Evolutionary conservation across 1,140 invertebrate species (phyloP), one percentile per base, ranked within the genome.

Genomic region (Mycetomoellerius zeteki): DNA sequence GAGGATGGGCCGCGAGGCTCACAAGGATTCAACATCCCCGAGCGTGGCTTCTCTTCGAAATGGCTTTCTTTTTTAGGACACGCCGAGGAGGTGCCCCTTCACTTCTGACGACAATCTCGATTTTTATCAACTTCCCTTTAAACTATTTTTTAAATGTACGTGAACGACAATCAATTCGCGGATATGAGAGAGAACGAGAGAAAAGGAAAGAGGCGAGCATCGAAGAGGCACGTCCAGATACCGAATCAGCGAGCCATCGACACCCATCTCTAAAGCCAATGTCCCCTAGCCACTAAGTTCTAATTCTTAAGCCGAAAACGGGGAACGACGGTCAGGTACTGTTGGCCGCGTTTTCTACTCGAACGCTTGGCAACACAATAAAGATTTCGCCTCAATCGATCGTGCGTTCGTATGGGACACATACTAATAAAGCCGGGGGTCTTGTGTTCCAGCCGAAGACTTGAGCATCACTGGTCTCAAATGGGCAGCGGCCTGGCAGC

Each of bases 391-490:
- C 69, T 43, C 72, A 87, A 75, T 27, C 52, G 84, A 86, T 60
- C 58, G 50, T 72, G 69, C 64, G 77, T 71, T 71, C 58, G 37
- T 52, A 30, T n/a, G 73, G 52, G 80, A 84, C 82, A 33, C 56
- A 52, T 86, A 76, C 86, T 88, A 94, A 94, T 94, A 93, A 94
- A 93, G 90, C 86, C 90, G 92, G 81, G 80, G 71, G 91, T 90
- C 88, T 60, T 95, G 92, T 95, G 94, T 95, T 95, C 95, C 93
- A 96, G 95, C 96, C 87, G 96, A 96, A 95, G 97, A 97, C 96
- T 96, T 97, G 93, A 97, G 96, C 95, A 97, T 97, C 95, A 97
- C 96, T 62, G 97, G 97, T 30, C 95, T 97, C 80, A 96, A 97
- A 87, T 97, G 97, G 97, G 97, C 95, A 16, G 94, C 94, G 2